A percentile compares a stretch with the other conserved stretches of the same genome.
These are phyloP conservation scores for Lepisosteus oculatus DNA, from an alignment of 2,113 vertebrate species.

Conservation along the genomic window DNA sequence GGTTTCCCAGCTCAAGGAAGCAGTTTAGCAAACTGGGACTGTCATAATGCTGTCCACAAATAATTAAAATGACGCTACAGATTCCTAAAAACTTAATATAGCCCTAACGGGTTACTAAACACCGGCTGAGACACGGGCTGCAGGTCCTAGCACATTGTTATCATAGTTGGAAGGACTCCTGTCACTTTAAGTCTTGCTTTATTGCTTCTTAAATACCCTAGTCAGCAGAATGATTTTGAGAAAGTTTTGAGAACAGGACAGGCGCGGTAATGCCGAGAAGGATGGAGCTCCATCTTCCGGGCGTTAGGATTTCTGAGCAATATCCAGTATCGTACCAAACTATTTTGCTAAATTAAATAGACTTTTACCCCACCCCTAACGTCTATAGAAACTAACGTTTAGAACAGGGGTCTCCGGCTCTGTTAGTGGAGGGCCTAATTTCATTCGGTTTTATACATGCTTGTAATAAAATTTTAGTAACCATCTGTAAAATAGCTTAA, in stretches of 20 bases:
- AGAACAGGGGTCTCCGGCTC: too few relatives aligned
- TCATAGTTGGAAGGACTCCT: slow-evolving; percentile 2
- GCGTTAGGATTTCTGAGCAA: slow-evolving; percentile 6
- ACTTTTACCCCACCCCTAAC: neutral
- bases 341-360: neutral
- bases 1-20: neutral
- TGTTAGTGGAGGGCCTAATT: too few relatives aligned
- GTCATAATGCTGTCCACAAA: neutral
- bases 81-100: slow-evolving; percentile 9
- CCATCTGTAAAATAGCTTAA: too few relatives aligned
- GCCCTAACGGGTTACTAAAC: neutral
- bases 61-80: neutral
- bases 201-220: slow-evolving; percentile 3
- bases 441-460: too few relatives aligned
- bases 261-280: neutral
- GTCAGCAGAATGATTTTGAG: neutral
- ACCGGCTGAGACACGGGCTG: neutral
- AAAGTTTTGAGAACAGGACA: neutral
- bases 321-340: neutral
- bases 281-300: slow-evolving; percentile 34
- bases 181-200: neutral
- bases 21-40: neutral
- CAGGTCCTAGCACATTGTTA: neutral
- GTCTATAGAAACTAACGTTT: too few relatives aligned
- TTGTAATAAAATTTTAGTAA: too few relatives aligned